These are phyloP conservation scores for Misgurnus anguillicaudatus DNA, from an alignment of 2,113 vertebrate genomes.

Conservation along the genomic window DNA sequence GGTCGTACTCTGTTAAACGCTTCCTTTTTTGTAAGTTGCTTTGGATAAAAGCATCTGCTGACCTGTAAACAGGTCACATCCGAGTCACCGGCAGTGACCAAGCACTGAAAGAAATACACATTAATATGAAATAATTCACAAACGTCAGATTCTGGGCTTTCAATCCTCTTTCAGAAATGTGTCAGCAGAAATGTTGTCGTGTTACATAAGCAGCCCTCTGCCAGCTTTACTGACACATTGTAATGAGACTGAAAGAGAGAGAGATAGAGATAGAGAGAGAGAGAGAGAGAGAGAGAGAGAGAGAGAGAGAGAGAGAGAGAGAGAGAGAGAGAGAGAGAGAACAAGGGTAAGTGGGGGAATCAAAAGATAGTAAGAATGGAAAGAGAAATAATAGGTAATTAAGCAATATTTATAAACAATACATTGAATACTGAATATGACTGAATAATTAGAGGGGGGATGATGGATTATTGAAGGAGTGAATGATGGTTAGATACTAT, in stretches of 20 bases:
- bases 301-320: neutral
- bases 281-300: neutral
- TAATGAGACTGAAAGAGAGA: neutral
- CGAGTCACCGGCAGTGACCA: neutral
- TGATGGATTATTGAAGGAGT: too few relatives aligned
- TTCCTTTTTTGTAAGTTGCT: too few relatives aligned
- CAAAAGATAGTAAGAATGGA: neutral
- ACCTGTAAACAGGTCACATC: constrained; percentile 2
- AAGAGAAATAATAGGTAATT: neutral
- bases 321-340: neutral
- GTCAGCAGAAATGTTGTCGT: constrained; percentile 23
- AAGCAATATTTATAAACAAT: too few relatives aligned
- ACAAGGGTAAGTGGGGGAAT: neutral
- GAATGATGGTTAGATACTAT: too few relatives aligned
- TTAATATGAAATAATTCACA: constrained; percentile 40
- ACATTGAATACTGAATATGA: too few relatives aligned
- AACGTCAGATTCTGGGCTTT: constrained; percentile 29
- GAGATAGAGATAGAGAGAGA: neutral
- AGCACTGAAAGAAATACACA: constrained; percentile 15
- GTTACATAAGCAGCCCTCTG: constrained; percentile 20
- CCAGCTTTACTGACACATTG: constrained; percentile 15
- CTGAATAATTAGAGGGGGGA: too few relatives aligned
- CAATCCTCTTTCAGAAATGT: constrained; percentile 40
- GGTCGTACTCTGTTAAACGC: neutral
- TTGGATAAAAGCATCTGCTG: too few relatives aligned